Base-by-base conservation (phyloP, 2,888 invertebrate genomes). In the Drosophila fulvimacula region DNA sequence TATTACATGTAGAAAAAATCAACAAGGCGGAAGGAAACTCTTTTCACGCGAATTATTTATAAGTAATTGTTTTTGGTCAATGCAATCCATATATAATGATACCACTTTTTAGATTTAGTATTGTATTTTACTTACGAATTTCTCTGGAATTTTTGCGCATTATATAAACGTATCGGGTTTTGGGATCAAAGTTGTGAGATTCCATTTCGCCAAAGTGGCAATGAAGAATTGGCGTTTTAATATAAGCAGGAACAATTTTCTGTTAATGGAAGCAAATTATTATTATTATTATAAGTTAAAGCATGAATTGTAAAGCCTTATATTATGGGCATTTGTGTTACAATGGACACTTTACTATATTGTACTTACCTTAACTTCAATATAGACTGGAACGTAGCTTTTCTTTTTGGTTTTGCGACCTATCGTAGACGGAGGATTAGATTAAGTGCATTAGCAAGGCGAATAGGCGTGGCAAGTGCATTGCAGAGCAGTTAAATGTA, bases 181-280 rank as follows among this genome's bases (percentile, higher is more conserved):
- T 93, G 0, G 94, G 91, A 34, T 94, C 93, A 0, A 93, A 52
- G n/a, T 92, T 88, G 36, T 93, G 91, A 0, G 93, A 93, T 1
- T 93, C 93, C 61, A 96, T 92, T 15, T 93, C 93, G 0, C 96
- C 96, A 84, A 96, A 96, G 39, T 94, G 92, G 1, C 95, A 95
- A 57, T 95, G 93, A n/a, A 97, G 91, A 51, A 94, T 93, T 1
- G 96, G 96, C 39, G 95, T 96, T 79, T 95, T 94, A 0, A 96
- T 94, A 44, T 95, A 93, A 80, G 95, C 95, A 88, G 96, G 95
- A 1, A 95, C 93, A 15, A 95, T 93, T 93, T 95, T 94, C 95
- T 95, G 91, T 38, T 39, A 34, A 34, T 32, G 21, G 0, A 27
- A 9, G n/a, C 15, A 19, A 34, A 13, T 24, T 24, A n/a, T n/a